Evolutionary conservation across 2,888 invertebrate genomes (phyloP), one percentile per base, ranked within the genome.

Genomic region (Isotomurus palustris): DNA sequence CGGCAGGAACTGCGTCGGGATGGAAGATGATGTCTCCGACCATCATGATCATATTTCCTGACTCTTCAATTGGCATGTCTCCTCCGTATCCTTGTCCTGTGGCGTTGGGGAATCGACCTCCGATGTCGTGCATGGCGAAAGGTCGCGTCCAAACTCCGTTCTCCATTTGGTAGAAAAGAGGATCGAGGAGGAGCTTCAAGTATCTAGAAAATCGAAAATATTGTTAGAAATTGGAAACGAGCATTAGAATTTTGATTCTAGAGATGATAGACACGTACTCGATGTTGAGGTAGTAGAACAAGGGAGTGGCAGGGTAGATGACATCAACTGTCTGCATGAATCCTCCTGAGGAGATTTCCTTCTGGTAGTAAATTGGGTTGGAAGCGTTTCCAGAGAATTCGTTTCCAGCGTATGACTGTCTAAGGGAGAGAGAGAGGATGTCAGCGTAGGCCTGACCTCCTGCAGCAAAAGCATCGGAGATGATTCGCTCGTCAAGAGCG

Each of bases 121-220:
- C 68, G 28, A 68, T 68, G 51, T 68, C 68, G 41, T 68, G 68
- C 58, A 64, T 62, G 28, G 59, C 25, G 21, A 38, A 68, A 8
- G 38, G 40, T 32, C 58, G 38, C 3, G 56, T 38, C 64, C 67
- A 67, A 36, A 55, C 43, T 4, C 53, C 56, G 38, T 44, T 53
- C 28, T 68, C 68, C 68, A 68, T 68, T 53, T 66, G 64, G 43
- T 45, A 62, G 51, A 62, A 68, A 10, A 68, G 51, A 8, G 68
- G 66, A 10, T 62, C 65, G 3, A 68, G 50, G 4, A 62, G 29
- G 22, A 45, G 49, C 35, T 50, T 5, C n/a, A 65, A 38, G n/a
- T n/a, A n/a, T n/a, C n/a, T n/a, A n/a, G n/a, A n/a, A n/a, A n/a
- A n/a, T n/a, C n/a, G n/a, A n/a, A n/a, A n/a, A n/a, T n/a, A n/a